Base-by-base conservation (phyloP, 2,797 vertebrate genomes). In the Falco rusticolus region DNA sequence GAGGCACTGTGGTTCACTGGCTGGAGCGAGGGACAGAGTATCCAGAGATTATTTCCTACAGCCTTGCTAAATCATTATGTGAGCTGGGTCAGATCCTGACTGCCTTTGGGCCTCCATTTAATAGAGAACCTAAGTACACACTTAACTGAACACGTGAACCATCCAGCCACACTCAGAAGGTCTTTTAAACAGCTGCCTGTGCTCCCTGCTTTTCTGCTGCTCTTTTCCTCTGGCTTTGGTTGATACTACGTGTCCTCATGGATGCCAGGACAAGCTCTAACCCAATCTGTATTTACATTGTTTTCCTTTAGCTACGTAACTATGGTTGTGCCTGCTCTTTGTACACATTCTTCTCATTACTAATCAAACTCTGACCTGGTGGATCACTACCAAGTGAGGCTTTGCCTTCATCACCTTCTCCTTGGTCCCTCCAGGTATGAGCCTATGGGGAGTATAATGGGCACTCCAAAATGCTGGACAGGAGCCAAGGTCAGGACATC, bases 21-120 rank as follows among this genome's bases (percentile, higher is more conserved):
- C 79, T 88, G 87, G n/a, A 83, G 75, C 3, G 17, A 68, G 47
- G 29, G 65, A 93, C 4, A 4, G 34, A 87, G 33, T 16, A 69
- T 41, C 61, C 66, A 88, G 76, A 77, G 61, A 81, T 63, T 75
- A 90, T 75, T 87, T 85, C 72, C 69, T 85, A 81, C 10, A 87
- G 65, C 66, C 54, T 94, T 26, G 48, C 89, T 78, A 89, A 91
- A 86, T 86, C 68, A 21, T 80, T 71, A 51, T 34, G 65, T 78
- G 69, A 81, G 89, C 57, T 50, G 84, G 72, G 69, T 92, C 75
- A 96, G 91, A 93, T 72, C 45, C 79, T 72, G 70, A 26, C 89
- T 78, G 79, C 69, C 79, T 93, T 90, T 91, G 60, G 72, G 41
- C 59, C 65, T 65, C 57, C 75, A 0, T 78, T 87, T 84, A 88